phyloP scores from a whole-genome alignment of 2,113 vertebrate species.

The Boleophthalmus pectinirostris region DNA sequence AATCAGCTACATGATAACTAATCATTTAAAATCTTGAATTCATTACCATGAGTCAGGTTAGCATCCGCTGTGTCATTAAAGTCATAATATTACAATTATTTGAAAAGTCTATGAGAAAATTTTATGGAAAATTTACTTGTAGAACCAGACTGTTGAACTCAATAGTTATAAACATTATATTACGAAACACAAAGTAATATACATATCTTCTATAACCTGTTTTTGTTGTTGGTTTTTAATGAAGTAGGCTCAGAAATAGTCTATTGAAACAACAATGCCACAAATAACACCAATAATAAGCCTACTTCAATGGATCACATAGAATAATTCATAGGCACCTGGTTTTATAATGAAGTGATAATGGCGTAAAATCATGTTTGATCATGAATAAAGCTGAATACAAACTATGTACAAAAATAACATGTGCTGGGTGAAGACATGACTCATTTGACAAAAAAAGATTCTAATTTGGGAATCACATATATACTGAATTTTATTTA shows the following conservation, averaged over 20 bases:
- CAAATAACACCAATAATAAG: background rate
- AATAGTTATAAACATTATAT: no score
- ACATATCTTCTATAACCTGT: background rate
- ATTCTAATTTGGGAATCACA: background rate
- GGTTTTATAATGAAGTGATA: background rate
- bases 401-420: conserved; percentile 13
- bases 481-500: background rate
- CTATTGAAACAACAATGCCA: background rate
- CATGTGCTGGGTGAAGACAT: background rate
- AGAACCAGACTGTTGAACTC: no score
- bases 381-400: conserved; percentile 5
- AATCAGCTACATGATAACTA: no score
- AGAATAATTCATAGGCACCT: background rate
- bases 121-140: no score
- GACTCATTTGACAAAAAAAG: background rate
- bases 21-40: no score
- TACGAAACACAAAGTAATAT: no score
- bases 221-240: no score
- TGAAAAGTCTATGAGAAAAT: no score
- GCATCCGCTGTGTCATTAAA: no score
- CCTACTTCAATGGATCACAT: background rate
- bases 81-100: no score
- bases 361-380: conserved; percentile 4
- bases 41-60: no score
- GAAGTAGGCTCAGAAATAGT: background rate